Conservation (phyloP, 2,797 vertebrate genomes). For the Myotis pilosus region DNA sequence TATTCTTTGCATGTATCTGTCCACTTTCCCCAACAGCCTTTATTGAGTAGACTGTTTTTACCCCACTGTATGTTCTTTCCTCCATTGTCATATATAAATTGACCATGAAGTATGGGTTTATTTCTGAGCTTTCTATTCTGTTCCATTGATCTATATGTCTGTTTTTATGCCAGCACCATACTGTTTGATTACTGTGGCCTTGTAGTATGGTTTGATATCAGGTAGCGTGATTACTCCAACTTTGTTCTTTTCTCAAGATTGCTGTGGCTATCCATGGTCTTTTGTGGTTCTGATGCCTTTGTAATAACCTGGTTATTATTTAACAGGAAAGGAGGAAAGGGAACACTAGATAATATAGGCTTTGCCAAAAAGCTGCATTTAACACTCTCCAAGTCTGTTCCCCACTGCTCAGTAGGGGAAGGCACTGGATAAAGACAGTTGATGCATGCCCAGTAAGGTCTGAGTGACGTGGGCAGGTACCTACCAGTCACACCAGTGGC, state of each 20-base stretch:
- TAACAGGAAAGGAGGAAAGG: no score
- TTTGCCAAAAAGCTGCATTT: no score
- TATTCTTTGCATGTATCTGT: not conserved
- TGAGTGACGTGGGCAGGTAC: no score
- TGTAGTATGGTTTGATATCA: not conserved
- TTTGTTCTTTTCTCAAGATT: not conserved
- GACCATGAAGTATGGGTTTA: not conserved
- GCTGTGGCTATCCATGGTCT: not conserved
- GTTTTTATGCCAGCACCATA: not conserved
- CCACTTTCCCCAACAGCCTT: not conserved
- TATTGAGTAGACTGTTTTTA: not conserved
- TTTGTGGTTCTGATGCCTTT: no score
- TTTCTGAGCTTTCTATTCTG: not conserved
- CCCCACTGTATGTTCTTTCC: not conserved
- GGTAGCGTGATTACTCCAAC: not conserved
- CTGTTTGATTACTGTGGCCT: not conserved
- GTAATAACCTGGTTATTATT: no score
- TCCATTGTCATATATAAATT: not conserved
- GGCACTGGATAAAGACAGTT: no score
- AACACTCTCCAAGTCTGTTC: no score
- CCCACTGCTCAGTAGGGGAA: no score
- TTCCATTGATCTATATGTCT: not conserved
- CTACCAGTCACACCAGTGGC: no score
- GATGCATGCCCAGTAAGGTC: no score
- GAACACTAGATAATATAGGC: no score